Conservation (phyloP, 1,140 invertebrate genomes). For the Leptonema lineaticorne region DNA sequence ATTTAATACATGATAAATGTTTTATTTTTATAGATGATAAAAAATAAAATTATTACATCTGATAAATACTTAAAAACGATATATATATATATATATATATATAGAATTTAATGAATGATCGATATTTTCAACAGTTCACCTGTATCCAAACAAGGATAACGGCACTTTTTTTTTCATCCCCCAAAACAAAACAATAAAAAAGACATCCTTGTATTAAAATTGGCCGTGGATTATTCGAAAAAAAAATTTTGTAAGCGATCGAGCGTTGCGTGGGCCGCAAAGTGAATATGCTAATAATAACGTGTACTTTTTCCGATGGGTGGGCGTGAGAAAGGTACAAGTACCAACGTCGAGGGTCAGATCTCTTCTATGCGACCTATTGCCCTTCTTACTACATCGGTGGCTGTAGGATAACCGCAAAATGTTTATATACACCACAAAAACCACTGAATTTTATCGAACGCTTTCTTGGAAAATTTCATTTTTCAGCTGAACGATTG, state of each 20-base stretch:
- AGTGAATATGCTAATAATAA: conserved; percentile 34
- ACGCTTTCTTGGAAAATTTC: no score
- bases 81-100: neutral
- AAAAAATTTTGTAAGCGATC: neutral
- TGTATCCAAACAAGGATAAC: neutral
- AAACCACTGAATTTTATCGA: no score
- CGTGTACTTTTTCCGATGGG: conserved; percentile 29
- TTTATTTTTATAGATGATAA: neutral
- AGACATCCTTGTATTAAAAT: neutral
- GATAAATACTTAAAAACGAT: neutral
- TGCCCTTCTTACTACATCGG: conserved; percentile 30
- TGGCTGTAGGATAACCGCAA: conserved; percentile 10
- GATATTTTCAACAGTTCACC: neutral
- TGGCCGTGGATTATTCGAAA: neutral
- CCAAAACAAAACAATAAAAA: neutral
- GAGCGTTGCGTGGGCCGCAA: conserved; percentile 13
- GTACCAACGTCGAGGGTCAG: conserved; percentile 12
- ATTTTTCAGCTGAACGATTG: no score
- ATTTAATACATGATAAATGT: neutral
- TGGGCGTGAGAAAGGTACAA: conserved; percentile 32
- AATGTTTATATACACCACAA: conserved; percentile 19
- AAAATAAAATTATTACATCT: neutral
- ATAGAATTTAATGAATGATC: neutral
- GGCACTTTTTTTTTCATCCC: neutral
- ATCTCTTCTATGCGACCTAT: conserved; percentile 31